phyloP scores from a whole-genome alignment of 2,888 invertebrate species.

The Chalcis sispes region DNA sequence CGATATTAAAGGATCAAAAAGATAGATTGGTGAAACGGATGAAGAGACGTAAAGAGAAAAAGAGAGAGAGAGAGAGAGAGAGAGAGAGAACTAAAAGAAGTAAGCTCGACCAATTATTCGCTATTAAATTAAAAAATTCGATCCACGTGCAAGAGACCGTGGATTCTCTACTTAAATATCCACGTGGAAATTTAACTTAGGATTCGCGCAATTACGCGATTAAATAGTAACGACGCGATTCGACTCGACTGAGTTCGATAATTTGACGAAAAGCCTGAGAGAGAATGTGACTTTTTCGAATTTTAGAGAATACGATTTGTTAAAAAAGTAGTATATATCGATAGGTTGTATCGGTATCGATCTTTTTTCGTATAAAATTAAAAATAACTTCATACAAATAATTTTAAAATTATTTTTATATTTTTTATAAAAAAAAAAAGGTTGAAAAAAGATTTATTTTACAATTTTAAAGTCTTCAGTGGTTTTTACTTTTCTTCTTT shows the following conservation, averaged over 20 bases:
- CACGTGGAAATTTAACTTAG: constrained; percentile 20
- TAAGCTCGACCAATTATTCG: constrained; percentile 7
- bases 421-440: too few species aligned
- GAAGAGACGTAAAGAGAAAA: neutral
- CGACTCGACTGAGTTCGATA: constrained; percentile 1
- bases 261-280: constrained; percentile 12
- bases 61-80: neutral
- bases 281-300: too few species aligned
- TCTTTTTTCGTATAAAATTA: too few species aligned
- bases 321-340: too few species aligned
- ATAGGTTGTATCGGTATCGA: too few species aligned
- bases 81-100: neutral
- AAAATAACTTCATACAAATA: too few species aligned
- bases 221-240: neutral
- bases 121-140: constrained; percentile 39
- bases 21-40: neutral
- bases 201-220: constrained; percentile 22
- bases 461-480: too few species aligned
- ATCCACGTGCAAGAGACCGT: neutral
- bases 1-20: constrained; percentile 19
- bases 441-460: too few species aligned
- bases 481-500: too few species aligned
- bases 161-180: constrained; percentile 10
- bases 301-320: too few species aligned
- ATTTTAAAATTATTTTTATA: too few species aligned